Evolutionary conservation across 2,113 vertebrate genomes (phyloP).

Genomic region (Nansenia antarctica): DNA sequence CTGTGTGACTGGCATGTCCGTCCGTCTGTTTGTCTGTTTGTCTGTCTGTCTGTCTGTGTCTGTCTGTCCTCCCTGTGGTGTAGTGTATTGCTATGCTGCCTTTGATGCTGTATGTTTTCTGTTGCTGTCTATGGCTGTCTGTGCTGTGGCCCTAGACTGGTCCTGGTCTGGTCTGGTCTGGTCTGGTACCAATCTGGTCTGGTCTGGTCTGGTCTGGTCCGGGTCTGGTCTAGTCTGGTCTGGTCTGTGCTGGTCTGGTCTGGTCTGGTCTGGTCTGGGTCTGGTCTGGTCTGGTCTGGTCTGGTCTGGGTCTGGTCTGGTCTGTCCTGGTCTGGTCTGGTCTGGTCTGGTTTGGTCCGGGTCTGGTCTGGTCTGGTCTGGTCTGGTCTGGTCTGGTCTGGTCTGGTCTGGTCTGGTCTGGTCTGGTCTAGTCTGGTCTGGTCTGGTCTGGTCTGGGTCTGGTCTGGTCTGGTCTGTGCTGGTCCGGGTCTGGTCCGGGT

Average conservation of each 20-base stretch:
- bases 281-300: background rate
- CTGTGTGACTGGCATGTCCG: constrained; percentile 1
- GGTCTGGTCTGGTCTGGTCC: background rate
- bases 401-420: too few species aligned
- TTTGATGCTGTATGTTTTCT: too few species aligned
- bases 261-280: background rate
- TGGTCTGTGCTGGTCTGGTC: constrained; percentile 9
- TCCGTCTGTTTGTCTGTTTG: background rate
- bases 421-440: too few species aligned
- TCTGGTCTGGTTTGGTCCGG: too few species aligned
- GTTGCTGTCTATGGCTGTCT: constrained; percentile 34
- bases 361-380: too few species aligned
- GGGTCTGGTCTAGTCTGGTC: background rate
- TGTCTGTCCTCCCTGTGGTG: constrained; percentile 7
- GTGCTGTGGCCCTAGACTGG: too few species aligned
- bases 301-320: background rate
- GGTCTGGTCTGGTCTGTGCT: constrained; percentile 14
- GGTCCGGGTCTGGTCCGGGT: constrained; percentile 9
- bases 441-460: background rate
- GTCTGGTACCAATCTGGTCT: background rate
- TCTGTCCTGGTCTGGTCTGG: background rate
- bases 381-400: too few species aligned
- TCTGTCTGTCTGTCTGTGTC: constrained; percentile 36
- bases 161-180: background rate
- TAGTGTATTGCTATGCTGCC: too few species aligned